Evolutionary conservation across 1,140 invertebrate genomes (phyloP), one percentile per base, ranked within the genome.

Genomic region (Rhizoglyphus robini): DNA sequence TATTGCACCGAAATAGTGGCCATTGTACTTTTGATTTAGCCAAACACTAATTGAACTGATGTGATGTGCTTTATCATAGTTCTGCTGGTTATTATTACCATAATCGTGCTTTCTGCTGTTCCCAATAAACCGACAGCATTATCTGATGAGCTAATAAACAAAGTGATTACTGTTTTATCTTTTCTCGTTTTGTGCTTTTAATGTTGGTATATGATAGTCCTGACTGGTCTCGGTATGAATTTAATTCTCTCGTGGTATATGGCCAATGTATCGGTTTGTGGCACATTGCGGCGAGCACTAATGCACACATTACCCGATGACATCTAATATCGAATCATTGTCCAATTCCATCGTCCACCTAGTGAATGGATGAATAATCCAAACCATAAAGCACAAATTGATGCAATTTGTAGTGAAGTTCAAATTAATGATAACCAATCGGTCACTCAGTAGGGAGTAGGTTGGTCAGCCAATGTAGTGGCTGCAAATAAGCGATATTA

Each of bases 51-150:
- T n/a, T n/a, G n/a, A n/a, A n/a, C n/a, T n/a, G n/a, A n/a, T n/a
- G n/a, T n/a, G n/a, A n/a, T n/a, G n/a, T n/a, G n/a, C n/a, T n/a
- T n/a, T 1, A 69, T 75, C 23, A 76, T 76, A 34, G 59, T 76
- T 4, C 48, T 78, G 4, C 68, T 78, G 20, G n/a, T n/a, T n/a
- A 72, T 78, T 60, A 68, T 77, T 41, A 73, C 74, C 41, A 77
- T 77, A 41, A 57, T 76, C 31, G 71, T 76, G 4, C 71, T 76
- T 18, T 31, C 41, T 47, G 18, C 31, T 65, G 31, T 67, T 18
- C 48, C 48, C 29, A 51, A 51, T 51, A 25, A 51, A 51, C 47
- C n/a, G n/a, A n/a, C n/a, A n/a, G n/a, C n/a, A n/a, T n/a, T n/a
- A n/a, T n/a, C n/a, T n/a, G n/a, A n/a, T n/a, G n/a, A n/a, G n/a